Base-by-base conservation (phyloP, 2,797 vertebrate genomes). In the Podarcis siculus region DNA sequence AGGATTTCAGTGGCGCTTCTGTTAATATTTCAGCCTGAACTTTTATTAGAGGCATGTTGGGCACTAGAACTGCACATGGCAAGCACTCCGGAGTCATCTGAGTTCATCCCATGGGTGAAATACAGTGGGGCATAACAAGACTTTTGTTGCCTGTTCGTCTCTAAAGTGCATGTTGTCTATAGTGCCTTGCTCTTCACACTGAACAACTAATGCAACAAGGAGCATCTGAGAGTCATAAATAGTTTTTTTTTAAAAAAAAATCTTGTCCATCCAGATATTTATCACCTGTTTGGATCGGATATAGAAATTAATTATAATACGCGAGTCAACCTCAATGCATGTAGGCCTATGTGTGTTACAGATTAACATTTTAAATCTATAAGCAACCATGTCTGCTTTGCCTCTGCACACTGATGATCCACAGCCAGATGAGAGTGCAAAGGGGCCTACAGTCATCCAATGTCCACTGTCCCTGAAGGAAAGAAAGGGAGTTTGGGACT, bases 1-100 rank as follows among this genome's bases (percentile, higher is more conserved):
- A 87, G 83, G 86, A 90, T 95, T 95, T 95, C 87, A 86, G 73
- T 83, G 67, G 86, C 79, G 55, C 12, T 85, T 91, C 71, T 93
- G 77, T 92, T 84, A 91, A 76, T 87, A 88, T 81, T 94, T 93
- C 45, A 90, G 66, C 15, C 37, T 91, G 84, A 95, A 94, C 45
- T 93, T 95, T 90, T 90, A 87, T 92, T 91, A 73, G 66, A 77
- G 30, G 45, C 66, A 37, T 2, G 49, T 66, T 91, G 61, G 87
- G 58, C 49, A 83, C 32, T 86, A 91, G 89, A 95, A 89, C 71
- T 37, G 89, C 0, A 2, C 25, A 73, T 78, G 25, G 21, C 86
- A 8, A 30, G 5, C 17, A 83, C 71, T 91, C 80, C 89, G 79
- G 23, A 93, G 93, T 88, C 23, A 0, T 91, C 91, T 92, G 49